These are phyloP conservation scores for Adelosebastes latens DNA, from an alignment of 2,797 vertebrate genomes.

Conservation along the genomic window DNA sequence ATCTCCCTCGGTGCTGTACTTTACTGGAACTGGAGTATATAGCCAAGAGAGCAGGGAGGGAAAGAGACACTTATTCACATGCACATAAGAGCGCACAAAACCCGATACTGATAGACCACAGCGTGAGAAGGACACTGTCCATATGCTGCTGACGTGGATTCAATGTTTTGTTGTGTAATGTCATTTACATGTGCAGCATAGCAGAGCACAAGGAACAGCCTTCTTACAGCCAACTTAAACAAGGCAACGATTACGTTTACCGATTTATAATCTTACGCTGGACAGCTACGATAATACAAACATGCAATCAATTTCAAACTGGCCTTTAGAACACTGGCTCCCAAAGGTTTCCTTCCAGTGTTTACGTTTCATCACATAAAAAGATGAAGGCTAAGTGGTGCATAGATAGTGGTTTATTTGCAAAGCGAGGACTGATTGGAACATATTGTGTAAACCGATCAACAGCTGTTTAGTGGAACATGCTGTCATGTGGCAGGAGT, in stretches of 20 bases:
- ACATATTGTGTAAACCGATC: not conserved
- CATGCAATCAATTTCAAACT: not conserved
- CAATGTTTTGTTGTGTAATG: not conserved
- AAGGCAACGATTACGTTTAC: not conserved
- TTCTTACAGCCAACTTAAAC: not conserved
- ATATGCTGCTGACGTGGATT: not conserved
- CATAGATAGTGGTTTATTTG: not conserved
- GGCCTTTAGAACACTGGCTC: not conserved
- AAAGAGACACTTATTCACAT: not conserved
- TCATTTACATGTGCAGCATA: not conserved
- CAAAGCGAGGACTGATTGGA: not conserved
- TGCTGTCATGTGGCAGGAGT: not conserved
- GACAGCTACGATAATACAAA: not conserved
- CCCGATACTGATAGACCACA: not conserved
- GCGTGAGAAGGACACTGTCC: not conserved
- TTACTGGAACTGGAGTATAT: not conserved
- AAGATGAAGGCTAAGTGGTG: not conserved
- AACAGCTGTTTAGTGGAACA: not conserved
- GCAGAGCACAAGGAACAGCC: not conserved
- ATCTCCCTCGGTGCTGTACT: constrained; percentile 37
- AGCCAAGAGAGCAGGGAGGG: not conserved
- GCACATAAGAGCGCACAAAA: not conserved
- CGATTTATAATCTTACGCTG: not conserved
- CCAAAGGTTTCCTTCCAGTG: not conserved
- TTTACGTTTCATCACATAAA: not conserved